phyloP scores from a whole-genome alignment of 2,888 invertebrate genomes.

The Euclidia mi region DNA sequence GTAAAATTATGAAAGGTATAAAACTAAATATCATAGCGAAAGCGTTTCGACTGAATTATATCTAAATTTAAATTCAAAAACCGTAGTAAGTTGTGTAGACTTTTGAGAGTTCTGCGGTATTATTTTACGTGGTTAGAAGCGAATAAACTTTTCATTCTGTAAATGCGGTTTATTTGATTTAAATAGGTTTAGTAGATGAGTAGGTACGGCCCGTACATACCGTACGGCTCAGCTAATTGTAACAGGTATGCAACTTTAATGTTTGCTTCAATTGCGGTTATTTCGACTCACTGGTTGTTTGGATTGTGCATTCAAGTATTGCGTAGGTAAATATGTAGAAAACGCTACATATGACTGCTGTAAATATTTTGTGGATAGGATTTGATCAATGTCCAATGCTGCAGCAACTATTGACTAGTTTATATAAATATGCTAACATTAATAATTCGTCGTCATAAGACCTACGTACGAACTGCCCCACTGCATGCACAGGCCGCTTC shows the following conservation, averaged over 20 bases:
- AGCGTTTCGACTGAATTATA: constrained; percentile 59
- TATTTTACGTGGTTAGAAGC: constrained; percentile 70
- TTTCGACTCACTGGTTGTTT: constrained; percentile 22
- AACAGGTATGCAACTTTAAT: constrained; percentile 61
- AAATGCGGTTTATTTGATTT: constrained; percentile 74
- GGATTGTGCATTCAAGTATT: constrained; percentile 10
- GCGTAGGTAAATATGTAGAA: too few species aligned
- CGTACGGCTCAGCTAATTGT: constrained; percentile 60
- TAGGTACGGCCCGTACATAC: too few species aligned
- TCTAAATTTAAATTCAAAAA: constrained; percentile 68
- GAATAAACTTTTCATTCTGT: constrained; percentile 71
- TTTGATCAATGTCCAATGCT: too few species aligned
- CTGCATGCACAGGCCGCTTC: too few species aligned
- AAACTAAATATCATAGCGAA: constrained; percentile 56
- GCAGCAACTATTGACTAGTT: too few species aligned
- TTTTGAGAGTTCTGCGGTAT: constrained; percentile 67
- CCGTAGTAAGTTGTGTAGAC: constrained; percentile 67
- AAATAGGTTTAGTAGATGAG: constrained; percentile 55
- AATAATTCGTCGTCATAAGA: too few species aligned
- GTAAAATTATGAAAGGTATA: constrained; percentile 35
- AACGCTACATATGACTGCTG: too few species aligned
- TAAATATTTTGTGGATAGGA: too few species aligned
- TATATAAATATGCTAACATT: too few species aligned
- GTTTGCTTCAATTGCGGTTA: constrained; percentile 49
- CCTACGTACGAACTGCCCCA: too few species aligned